Conservation (phyloP, 2,797 vertebrate species). For the Fundulus diaphanus region DNA sequence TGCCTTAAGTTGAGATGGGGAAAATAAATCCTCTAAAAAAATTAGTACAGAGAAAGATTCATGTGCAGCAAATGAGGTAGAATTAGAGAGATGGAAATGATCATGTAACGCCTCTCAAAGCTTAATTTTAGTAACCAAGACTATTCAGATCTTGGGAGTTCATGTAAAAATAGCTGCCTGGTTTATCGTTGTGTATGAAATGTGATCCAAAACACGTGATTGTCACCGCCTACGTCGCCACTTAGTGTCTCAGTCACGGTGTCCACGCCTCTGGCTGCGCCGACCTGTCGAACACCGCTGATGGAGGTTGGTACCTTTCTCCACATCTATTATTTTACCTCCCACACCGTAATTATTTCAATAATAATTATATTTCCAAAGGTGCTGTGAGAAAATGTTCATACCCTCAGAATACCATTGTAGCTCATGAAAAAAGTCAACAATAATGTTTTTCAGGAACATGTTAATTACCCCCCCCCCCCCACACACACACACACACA, state of each 20-base stretch:
- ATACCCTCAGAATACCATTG: constrained; percentile 23
- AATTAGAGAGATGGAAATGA: neutral
- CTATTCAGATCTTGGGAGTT: constrained; percentile 41
- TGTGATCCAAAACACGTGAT: constrained; percentile 18
- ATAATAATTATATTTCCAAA: constrained; percentile 68
- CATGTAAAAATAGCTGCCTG: constrained; percentile 37
- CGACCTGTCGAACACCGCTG: constrained; percentile 42
- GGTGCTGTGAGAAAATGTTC: constrained; percentile 4
- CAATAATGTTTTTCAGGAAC: neutral
- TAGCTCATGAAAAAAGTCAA: constrained; percentile 30
- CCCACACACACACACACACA: no score
- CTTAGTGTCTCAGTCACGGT: constrained; percentile 31
- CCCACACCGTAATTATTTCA: constrained; percentile 61
- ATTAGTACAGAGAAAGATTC: neutral
- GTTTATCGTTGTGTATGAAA: constrained; percentile 63
- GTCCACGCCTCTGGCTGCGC: constrained; percentile 39
- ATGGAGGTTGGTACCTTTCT: constrained; percentile 45
- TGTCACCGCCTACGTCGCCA: constrained; percentile 29
- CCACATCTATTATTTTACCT: constrained; percentile 59
- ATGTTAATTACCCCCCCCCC: neutral
- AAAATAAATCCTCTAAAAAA: neutral
- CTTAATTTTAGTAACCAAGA: constrained; percentile 24
- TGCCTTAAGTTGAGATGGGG: no score
- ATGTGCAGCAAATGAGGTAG: no score
- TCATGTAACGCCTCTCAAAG: neutral